Evolutionary conservation across 2,797 vertebrate genomes (phyloP).

Genomic region (Betta splendens): DNA sequence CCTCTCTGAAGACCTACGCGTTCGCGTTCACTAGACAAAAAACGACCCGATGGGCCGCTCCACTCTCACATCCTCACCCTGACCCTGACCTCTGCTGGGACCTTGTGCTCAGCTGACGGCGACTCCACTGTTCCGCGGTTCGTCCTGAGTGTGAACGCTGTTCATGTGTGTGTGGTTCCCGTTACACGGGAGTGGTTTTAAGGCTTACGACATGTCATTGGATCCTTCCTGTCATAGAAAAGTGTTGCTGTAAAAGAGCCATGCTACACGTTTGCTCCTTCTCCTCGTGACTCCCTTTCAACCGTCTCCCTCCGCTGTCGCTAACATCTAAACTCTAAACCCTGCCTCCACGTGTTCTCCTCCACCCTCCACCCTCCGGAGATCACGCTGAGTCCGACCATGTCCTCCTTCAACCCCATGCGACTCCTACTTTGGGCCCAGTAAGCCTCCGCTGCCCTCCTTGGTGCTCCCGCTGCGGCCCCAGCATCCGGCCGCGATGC

Average conservation of each 20-base stretch:
- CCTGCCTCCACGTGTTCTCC: background rate
- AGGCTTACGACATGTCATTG: slow-evolving; percentile 72
- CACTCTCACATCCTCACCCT: slow-evolving; percentile 17
- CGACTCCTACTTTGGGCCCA: slow-evolving; percentile 86
- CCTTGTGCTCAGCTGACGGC: slow-evolving; percentile 23
- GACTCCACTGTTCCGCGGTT: slow-evolving; percentile 55
- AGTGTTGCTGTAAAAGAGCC: slow-evolving; percentile 65
- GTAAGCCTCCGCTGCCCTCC: slow-evolving; percentile 83
- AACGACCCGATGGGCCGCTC: no score
- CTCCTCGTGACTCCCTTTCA: slow-evolving; percentile 9
- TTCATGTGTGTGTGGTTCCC: slow-evolving; percentile 32
- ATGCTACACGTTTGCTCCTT: slow-evolving; percentile 72
- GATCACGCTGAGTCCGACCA: slow-evolving; percentile 49
- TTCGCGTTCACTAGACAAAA: no score
- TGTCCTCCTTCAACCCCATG: slow-evolving; percentile 9
- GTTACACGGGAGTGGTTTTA: slow-evolving; percentile 67
- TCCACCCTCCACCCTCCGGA: slow-evolving; percentile 29
- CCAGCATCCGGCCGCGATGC: slow-evolving; percentile 93
- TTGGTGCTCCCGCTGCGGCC: slow-evolving; percentile 83
- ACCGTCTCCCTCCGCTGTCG: background rate
- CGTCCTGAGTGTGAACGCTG: slow-evolving; percentile 70
- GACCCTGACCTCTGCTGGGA: slow-evolving; percentile 26
- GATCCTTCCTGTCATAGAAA: slow-evolving; percentile 54
- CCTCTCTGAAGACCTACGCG: no score
- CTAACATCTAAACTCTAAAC: slow-evolving; percentile 18